phyloP scores from a whole-genome alignment of 2,113 vertebrate species.

The Melanotaenia duboulayi region DNA sequence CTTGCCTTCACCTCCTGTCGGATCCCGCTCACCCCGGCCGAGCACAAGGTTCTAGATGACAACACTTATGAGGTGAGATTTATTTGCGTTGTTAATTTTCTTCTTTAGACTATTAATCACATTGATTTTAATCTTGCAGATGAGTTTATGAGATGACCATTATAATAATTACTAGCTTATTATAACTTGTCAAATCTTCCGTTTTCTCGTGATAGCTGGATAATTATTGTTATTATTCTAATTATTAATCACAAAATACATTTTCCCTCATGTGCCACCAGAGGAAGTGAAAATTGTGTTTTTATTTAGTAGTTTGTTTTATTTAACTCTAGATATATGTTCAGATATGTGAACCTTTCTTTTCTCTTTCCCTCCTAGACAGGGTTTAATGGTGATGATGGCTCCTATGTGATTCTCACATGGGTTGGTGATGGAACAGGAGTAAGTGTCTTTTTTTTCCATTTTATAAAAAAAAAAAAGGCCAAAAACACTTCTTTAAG shows the following conservation, averaged over 20 bases:
- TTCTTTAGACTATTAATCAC: too few relatives aligned
- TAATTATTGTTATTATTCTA: too few relatives aligned
- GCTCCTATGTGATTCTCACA: constrained; percentile 82
- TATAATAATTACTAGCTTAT: too few relatives aligned
- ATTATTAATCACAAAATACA: too few relatives aligned
- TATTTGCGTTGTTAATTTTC: background rate
- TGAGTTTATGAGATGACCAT: too few relatives aligned
- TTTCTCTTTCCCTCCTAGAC: constrained; percentile 64
- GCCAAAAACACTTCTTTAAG: too few relatives aligned
- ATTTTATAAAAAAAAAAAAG: too few relatives aligned
- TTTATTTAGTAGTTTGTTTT: background rate
- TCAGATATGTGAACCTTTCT: constrained; percentile 1
- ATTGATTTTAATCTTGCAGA: too few relatives aligned
- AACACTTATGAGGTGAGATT: constrained; percentile 81
- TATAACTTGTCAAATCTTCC: too few relatives aligned
- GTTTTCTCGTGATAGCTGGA: too few relatives aligned
- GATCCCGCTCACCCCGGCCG: constrained; percentile 62
- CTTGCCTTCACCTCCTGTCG: constrained; percentile 68
- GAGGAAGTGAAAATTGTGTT: background rate
- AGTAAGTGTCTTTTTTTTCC: constrained; percentile 73
- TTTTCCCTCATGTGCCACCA: background rate
- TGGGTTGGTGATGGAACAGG: constrained; percentile 85
- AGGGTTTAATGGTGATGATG: constrained; percentile 84
- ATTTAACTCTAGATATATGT: background rate
- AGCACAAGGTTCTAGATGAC: constrained; percentile 68